phyloP scores from a whole-genome alignment of 2,797 vertebrate species.

The Hydrophis major region DNA sequence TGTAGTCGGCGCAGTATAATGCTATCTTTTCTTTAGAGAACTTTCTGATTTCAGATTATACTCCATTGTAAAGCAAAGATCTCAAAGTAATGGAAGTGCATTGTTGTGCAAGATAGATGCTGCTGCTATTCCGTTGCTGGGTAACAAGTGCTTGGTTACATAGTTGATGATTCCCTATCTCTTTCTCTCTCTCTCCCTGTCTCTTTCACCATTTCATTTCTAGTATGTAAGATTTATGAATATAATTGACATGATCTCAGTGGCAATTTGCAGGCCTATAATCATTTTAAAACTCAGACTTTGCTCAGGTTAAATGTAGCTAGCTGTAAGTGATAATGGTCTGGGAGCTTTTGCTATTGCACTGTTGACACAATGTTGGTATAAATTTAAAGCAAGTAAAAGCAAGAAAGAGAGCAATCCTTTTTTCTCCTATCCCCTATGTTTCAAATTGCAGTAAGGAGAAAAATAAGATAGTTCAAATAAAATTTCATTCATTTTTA shows the following conservation, averaged over 20 bases:
- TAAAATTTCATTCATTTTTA: background rate
- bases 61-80: background rate
- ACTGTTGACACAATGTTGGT: background rate
- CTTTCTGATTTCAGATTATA: background rate
- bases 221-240: background rate
- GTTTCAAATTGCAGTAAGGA: background rate
- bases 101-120: background rate
- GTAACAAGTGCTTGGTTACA: slow-evolving; percentile 14
- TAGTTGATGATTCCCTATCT: background rate
- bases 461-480: background rate
- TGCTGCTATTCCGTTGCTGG: slow-evolving; percentile 38
- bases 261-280: background rate
- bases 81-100: slow-evolving; percentile 1
- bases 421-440: background rate
- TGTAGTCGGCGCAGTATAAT: background rate
- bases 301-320: slow-evolving; percentile 16
- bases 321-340: slow-evolving; percentile 1
- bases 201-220: background rate
- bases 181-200: background rate
- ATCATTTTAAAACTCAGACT: slow-evolving; percentile 17
- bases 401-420: background rate
- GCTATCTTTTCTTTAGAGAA: background rate
- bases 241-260: slow-evolving; percentile 2
- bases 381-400: background rate
- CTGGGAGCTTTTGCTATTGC: background rate